Evolutionary conservation across 2,797 vertebrate genomes (phyloP).

Genomic region (Pempheris klunzingeri): DNA sequence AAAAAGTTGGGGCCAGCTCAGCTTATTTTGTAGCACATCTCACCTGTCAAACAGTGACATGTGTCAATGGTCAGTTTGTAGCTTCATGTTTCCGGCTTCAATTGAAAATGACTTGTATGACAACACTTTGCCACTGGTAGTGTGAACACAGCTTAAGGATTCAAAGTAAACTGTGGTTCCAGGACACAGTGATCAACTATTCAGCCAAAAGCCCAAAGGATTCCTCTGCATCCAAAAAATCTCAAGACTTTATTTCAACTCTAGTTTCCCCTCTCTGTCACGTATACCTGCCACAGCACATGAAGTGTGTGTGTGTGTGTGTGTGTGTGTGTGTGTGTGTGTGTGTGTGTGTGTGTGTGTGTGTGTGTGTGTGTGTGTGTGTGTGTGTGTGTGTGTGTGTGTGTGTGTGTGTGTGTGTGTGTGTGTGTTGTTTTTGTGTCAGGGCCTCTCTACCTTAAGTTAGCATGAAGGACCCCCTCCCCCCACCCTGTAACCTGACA

Average conservation of each 20-base stretch:
- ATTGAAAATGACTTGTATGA: no score
- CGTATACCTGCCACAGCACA: constrained; percentile 53
- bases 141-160: no score
- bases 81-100: no score
- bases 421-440: constrained; percentile 50
- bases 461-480: constrained; percentile 76
- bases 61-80: no score
- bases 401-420: constrained; percentile 66
- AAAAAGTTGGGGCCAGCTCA: no score
- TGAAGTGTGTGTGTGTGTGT: constrained; percentile 58
- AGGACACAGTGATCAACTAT: not conserved
- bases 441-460: constrained; percentile 79
- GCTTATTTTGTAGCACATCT: no score
- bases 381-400: constrained; percentile 64
- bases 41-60: no score
- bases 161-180: not conserved
- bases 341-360: constrained; percentile 48
- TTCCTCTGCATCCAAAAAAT: constrained; percentile 2
- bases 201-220: constrained; percentile 3
- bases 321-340: constrained; percentile 33
- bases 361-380: constrained; percentile 48
- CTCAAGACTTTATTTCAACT: constrained; percentile 9
- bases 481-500: constrained; percentile 87
- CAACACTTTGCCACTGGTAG: no score
- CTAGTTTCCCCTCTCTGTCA: constrained; percentile 12